Evolutionary conservation across 37 sponge, comb jelly and placozoan species (phyloP), one percentile per base, ranked within the genome.

Genomic region (Hexactinellida sp.): DNA sequence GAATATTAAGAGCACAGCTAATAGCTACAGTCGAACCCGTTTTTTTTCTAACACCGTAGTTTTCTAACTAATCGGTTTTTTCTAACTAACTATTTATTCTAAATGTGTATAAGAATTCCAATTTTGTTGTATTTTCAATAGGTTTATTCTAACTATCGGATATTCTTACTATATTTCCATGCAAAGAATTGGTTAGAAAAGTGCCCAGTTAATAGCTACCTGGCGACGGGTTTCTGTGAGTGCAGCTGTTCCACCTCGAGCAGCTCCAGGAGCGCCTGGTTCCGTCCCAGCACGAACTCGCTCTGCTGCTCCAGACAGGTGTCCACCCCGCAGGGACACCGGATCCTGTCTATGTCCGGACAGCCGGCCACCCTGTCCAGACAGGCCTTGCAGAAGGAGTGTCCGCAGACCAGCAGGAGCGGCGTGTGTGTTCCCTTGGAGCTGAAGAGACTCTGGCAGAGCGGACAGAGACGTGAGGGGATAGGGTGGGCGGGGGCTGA

Each of bases 331-430:
- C 93, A 93, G n/a, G 93, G 93, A 54, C 55, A 82, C 5, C 37
- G 55, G 76, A 63, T 63, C 32, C 76, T 7, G 76, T 63, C 21
- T 63, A 63, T 25, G 13, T 63, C 76, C 5, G 76, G 76, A 32
- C 89, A 55, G 13, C 85, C 71, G 0, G 91, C 88, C 5, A 63
- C 13, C 82, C 63, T 83, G 0, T 93, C 89, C 36, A 93, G 32
- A 47, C 93, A 93, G 54, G 82, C 83, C 63, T 85, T 87, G 54
- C 93, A 93, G 88, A 87, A 93, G 28, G 91, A 84, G 82, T 93
- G 93, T 0, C 93, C 93, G 85, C 93, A 93, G 82, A 90, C 88
- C 0, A 93, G 87, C 0, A 93, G 71, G 23, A 88, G 82, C 0
- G 93, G 93, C 0, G 89, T 84, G 1, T 82, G 51, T 24, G 39